Base-by-base conservation (phyloP, 1,140 invertebrate genomes). In the Tetramorium parvispinum region DNA sequence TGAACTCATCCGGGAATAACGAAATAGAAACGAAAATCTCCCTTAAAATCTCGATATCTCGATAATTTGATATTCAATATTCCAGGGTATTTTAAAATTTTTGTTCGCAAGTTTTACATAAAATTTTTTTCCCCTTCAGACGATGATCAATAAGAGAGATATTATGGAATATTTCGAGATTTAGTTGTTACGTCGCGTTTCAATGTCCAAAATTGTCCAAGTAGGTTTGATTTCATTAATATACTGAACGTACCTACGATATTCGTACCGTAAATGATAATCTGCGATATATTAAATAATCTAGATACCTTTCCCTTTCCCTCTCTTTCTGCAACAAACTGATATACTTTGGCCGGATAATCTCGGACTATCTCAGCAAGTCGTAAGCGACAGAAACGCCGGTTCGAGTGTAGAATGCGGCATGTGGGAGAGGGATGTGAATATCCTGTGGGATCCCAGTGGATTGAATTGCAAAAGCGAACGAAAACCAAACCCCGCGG, bases 401-500 rank as follows among this genome's bases (percentile, higher is more conserved):
- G 76, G 51, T 78, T 55, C 55, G 55, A 78, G 37, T 75, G 75
- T 63, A 7, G n/a, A 71, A 43, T 16, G 11, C 4, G 43, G 11
- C 2, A 18, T 4, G 24, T 40, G n/a, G 37, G 11, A 37, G 24
- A 11, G 24, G 27, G 51, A 68, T 21, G 61, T 21, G 87, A 75
- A 88, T 90, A 90, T 88, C 78, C 65, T 78, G 82, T 27, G 79
- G 76, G 89, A 91, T 87, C 78, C 76, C 37, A 40, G 40, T 40
- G 65, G 85, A 91, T 91, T 91, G 90, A 91, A 91, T 91, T 91
- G 90, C 87, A 91, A 91, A 66, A 91, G 79, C 87, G 89, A 87
- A 89, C 87, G 90, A 91, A 91, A 91, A 89, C 55, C 87, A 82
- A 89, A 89, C 61, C 55, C 76, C 32, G 79, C 68, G 79, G 81